A percentile compares a stretch with the other conserved stretches of the same genome.
These are phyloP conservation scores for Calyptommatus sinebrachiatus DNA, from an alignment of 2,113 vertebrate species.

Conservation along the genomic window DNA sequence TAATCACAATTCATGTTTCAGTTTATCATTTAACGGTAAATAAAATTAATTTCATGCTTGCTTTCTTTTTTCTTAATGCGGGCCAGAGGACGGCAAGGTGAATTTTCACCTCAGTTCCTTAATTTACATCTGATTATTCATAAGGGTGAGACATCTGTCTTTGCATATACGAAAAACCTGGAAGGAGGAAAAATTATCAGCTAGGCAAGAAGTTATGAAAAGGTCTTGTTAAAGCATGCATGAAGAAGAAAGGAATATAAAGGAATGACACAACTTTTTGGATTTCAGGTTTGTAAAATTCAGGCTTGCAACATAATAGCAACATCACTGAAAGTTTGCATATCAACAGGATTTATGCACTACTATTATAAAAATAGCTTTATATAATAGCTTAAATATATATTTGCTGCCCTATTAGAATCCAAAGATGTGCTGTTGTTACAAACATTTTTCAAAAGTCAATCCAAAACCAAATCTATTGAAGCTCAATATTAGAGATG, in stretches of 20 bases:
- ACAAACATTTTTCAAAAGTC: not conserved
- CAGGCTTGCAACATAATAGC: not conserved
- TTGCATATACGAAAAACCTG: constrained; percentile 1
- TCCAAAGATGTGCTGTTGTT: not conserved
- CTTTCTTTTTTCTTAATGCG: constrained; percentile 33
- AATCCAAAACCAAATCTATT: not conserved
- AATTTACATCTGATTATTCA: constrained; percentile 30
- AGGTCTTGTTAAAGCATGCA: not conserved
- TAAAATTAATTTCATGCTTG: constrained; percentile 45
- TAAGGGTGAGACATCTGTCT: constrained; percentile 11
- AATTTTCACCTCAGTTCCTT: constrained; percentile 39
- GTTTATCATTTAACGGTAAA: constrained; percentile 35
- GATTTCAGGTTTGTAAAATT: not conserved
- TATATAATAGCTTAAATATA: not conserved
- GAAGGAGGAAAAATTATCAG: not conserved
- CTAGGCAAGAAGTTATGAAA: not conserved
- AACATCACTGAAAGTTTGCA: not conserved
- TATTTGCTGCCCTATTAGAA: not conserved
- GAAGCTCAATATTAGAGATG: too few relatives aligned
- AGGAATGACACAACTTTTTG: not conserved
- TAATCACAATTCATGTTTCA: constrained; percentile 26
- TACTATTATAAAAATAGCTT: not conserved
- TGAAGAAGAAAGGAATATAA: constrained; percentile 31
- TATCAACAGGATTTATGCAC: not conserved
- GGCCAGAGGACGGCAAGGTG: constrained; percentile 12